These are phyloP conservation scores for Ailuropoda melanoleuca DNA, from an alignment of 2,113 vertebrate species.

Conservation along the genomic window DNA sequence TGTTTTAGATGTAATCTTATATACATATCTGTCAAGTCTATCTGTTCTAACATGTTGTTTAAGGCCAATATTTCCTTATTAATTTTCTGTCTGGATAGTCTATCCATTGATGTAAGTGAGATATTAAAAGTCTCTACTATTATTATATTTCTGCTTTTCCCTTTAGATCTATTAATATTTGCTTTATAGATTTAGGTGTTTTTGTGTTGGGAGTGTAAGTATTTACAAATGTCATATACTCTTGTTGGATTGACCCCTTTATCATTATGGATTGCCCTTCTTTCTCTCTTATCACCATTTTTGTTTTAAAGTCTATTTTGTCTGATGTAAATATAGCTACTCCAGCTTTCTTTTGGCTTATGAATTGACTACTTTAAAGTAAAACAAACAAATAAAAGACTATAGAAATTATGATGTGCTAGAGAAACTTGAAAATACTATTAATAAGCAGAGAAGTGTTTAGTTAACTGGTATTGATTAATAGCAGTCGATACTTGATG, in stretches of 20 bases:
- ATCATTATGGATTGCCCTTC: neutral
- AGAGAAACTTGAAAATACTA: neutral
- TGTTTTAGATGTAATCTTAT: neutral
- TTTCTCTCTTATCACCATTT: neutral
- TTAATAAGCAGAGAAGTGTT: neutral
- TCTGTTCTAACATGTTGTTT: neutral
- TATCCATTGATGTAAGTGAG: neutral
- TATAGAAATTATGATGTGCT: neutral
- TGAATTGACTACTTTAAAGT: neutral
- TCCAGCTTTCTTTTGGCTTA: neutral
- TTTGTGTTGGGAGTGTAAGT: neutral
- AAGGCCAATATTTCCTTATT: neutral
- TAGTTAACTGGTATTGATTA: neutral
- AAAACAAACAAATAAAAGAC: neutral
- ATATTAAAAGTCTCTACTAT: neutral
- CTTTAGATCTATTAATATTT: neutral
- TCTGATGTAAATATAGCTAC: neutral
- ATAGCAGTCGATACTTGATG: neutral
- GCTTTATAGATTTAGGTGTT: neutral
- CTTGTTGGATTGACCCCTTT: neutral
- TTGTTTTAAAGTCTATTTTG: neutral
- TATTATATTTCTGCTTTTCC: neutral
- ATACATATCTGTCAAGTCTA: neutral
- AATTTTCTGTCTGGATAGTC: neutral
- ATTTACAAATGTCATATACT: neutral